Percentiles rank a stretch among this genome's conserved stretches.
phyloP scores from a whole-genome alignment of 2,888 invertebrate genomes.

The Trissolcus japonicus region DNA sequence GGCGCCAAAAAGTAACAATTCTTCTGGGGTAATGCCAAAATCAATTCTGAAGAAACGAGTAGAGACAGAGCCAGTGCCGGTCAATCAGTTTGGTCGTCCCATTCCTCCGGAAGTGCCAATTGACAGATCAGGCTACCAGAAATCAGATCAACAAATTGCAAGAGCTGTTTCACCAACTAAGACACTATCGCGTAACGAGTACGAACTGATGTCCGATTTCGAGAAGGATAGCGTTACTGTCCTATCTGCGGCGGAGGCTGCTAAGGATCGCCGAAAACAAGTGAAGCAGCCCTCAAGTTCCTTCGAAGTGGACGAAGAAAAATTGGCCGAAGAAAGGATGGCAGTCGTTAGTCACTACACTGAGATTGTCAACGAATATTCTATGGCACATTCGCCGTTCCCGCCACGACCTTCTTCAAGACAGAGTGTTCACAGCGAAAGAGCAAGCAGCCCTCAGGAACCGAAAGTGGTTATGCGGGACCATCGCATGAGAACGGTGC shows the following conservation, averaged over 20 bases:
- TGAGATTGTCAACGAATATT: slow-evolving; percentile 85
- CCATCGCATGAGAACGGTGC: background rate
- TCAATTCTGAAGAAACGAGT: slow-evolving; percentile 84
- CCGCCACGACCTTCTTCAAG: slow-evolving; percentile 43
- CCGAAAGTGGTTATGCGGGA: background rate
- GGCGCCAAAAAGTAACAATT: background rate
- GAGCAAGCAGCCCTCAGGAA: background rate
- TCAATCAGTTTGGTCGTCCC: slow-evolving; percentile 69
- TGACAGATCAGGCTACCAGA: slow-evolving; percentile 52
- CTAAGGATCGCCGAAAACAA: slow-evolving; percentile 70
- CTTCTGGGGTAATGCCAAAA: slow-evolving; percentile 78
- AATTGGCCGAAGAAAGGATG: slow-evolving; percentile 68
- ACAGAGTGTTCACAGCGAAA: slow-evolving; percentile 12
- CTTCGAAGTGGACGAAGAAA: slow-evolving; percentile 68
- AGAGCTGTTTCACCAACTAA: background rate
- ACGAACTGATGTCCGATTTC: slow-evolving; percentile 64
- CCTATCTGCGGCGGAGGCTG: slow-evolving; percentile 73
- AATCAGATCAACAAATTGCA: background rate
- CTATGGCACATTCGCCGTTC: slow-evolving; percentile 66
- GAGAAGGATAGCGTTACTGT: slow-evolving; percentile 73
- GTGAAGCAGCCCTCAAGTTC: slow-evolving; percentile 63
- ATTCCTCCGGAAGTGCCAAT: slow-evolving; percentile 72
- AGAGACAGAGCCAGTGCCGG: slow-evolving; percentile 65
- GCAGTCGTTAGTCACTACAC: slow-evolving; percentile 87
- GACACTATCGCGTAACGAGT: slow-evolving; percentile 22